Evolutionary conservation across 2,113 vertebrate species (phyloP), one percentile per base, ranked within the genome.

Genomic region (Chloropsis cyanopogon): DNA sequence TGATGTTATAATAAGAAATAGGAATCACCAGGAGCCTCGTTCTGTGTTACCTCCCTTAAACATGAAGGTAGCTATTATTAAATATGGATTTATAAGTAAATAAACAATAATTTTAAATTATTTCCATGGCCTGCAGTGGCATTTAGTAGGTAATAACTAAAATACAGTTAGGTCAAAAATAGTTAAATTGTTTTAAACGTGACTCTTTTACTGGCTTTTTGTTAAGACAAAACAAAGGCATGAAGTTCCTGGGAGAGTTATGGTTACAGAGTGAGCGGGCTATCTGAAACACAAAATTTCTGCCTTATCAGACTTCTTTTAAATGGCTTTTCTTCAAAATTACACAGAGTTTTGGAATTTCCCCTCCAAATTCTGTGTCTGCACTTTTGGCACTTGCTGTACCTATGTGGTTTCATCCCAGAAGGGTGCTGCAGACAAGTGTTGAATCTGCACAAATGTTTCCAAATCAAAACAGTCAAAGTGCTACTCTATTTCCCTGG

Each of bases 391-490:
- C 97, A 70, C 90, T 95, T 95, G 83, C 83, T 76, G 77, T 86
- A 93, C 93, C 95, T 52, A 64, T 41, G 93, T 6, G 18, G 72
- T 90, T 97, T 93, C 86, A 68, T 93, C 95, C 95, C 96, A 96
- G 95, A 97, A 95, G 90, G 92, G 80, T 90, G 92, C 89, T 90
- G 76, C 84, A 96, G 94, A 97, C 97, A 94, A 96, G 96, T 92
- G 92, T 93, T 95, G 96, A 96, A 84, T 96, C 96, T 94, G 97
- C 97, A 97, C 81, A 93, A 96, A 92, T 68, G 89, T 86, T 97
- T 97, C 95, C 96, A 96, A 96, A 94, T 77, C 46, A 86, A 95
- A 96, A 77, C 93, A 94, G 89, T 88, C 66, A 71, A 76, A 97
- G 94, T 90, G 71, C 93, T 95, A 82, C 94, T 89, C 78, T 86